phyloP scores from a whole-genome alignment of 2,888 invertebrate species.

The Conus canariensis region DNA sequence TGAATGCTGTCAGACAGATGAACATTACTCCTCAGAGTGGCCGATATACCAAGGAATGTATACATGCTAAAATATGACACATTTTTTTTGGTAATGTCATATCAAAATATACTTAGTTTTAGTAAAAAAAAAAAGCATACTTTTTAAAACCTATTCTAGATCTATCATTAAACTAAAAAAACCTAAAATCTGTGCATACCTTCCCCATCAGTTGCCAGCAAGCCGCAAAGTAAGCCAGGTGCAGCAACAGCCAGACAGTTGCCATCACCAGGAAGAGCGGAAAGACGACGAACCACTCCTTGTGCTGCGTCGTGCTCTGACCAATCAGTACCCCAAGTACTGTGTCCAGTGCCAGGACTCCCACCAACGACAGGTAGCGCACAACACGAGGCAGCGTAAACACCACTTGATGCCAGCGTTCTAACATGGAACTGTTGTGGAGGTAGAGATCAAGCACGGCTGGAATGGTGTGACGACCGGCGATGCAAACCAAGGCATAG shows the following conservation, averaged over 20 bases:
- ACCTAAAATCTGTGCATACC: conserved; percentile 49
- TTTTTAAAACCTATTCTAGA: too few relatives aligned
- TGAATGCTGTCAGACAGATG: too few relatives aligned
- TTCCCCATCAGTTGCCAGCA: conserved; percentile 75
- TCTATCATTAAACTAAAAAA: too few relatives aligned
- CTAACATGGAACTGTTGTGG: conserved; percentile 70
- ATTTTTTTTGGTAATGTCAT: too few relatives aligned
- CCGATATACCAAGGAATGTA: too few relatives aligned
- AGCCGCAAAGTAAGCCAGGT: conserved; percentile 71
- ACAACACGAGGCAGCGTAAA: conserved; percentile 62
- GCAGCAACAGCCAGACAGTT: conserved; percentile 74
- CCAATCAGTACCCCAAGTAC: conserved; percentile 65
- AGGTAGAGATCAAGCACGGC: conserved; percentile 75
- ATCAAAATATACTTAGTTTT: too few relatives aligned
- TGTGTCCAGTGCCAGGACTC: conserved; percentile 64
- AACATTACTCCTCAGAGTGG: too few relatives aligned
- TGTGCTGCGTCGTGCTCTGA: conserved; percentile 70
- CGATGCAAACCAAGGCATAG: conserved; percentile 73
- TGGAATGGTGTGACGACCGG: conserved; percentile 67
- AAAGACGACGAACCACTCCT: conserved; percentile 78
- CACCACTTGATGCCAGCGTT: conserved; percentile 73
- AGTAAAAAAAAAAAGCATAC: too few relatives aligned
- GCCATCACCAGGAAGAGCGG: conserved; percentile 73
- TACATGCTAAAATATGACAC: too few relatives aligned
- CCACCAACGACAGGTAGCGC: conserved; percentile 63